A percentile compares a stretch with the other conserved stretches of the same genome.
phyloP scores from a whole-genome alignment of 92 coral and sea anemone genomes.

The Porites cylindrica region DNA sequence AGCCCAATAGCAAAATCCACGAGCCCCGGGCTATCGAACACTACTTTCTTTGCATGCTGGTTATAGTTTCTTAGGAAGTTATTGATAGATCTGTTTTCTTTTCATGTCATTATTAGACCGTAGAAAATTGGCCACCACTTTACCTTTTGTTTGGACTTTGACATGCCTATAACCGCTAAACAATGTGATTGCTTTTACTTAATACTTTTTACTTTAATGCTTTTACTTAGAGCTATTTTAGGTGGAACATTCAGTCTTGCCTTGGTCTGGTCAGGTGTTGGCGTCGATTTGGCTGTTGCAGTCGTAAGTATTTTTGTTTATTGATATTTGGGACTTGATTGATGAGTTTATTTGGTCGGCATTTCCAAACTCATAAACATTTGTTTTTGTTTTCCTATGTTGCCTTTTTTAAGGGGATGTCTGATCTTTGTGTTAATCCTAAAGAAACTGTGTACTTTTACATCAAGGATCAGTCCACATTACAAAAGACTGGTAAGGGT shows the following conservation, averaged over 20 bases:
- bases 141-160: too few relatives aligned
- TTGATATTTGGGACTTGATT: neutral
- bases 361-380: neutral
- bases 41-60: too few relatives aligned
- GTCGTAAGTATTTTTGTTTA: slow-evolving; percentile 54
- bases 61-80: too few relatives aligned
- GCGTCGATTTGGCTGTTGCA: slow-evolving; percentile 73
- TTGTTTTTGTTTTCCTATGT: neutral
- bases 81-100: too few relatives aligned
- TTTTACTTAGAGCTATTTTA: slow-evolving; percentile 33
- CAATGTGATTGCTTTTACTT: too few relatives aligned
- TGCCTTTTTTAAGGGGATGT: slow-evolving; percentile 73
- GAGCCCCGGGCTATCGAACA: too few relatives aligned
- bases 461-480: slow-evolving; percentile 11
- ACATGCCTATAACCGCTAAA: too few relatives aligned
- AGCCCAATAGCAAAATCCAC: too few relatives aligned
- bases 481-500: slow-evolving; percentile 26
- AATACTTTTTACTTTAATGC: neutral
- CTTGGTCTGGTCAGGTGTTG: slow-evolving; percentile 62
- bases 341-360: too few relatives aligned
- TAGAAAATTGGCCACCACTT: too few relatives aligned
- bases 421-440: slow-evolving; percentile 91
- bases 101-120: too few relatives aligned
- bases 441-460: slow-evolving; percentile 46
- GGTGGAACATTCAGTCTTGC: slow-evolving; percentile 59